Base-by-base conservation (phyloP, 2,113 vertebrate species). In the Parus major region DNA sequence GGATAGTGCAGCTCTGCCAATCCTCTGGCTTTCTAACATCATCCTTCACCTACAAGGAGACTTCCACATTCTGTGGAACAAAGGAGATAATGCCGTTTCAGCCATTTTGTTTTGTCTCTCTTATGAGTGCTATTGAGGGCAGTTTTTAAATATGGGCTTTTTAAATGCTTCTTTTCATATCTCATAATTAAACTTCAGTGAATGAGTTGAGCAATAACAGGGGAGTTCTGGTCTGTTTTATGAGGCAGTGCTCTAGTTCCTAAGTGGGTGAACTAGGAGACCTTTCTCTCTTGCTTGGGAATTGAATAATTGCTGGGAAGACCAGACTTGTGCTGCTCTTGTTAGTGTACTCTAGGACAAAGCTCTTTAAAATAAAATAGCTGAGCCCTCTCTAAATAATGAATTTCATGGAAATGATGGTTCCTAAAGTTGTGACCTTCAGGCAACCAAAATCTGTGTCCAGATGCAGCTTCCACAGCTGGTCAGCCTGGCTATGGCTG, bases 291-390 rank as follows among this genome's bases (percentile, higher is more conserved):
- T 89, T 93, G n/a, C 22, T 44, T 39, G 41, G 47, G 64, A 92
- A 82, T 57, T 90, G 18, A 59, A 64, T 75, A 71, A 75, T 63
- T 24, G 8, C 35, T 75, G 41, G 72, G 63, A 88, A 86, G 95
- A 93, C 3, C 18, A 78, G 31, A 44, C 47, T 63, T 8, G 1
- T 84, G 25, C 8, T 90, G 11, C 41, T 88, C n/a, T 66, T 77
- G 39, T 81, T 82, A 71, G 57, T 52, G 16, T 64, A 68, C 56
- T 64, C 16, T 71, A 86, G 39, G 39, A 39, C 39, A 39, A 39
- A 90, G 27, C n/a, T 71, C 79, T 95, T 88, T 15, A 82, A 72
- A 89, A 90, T 78, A 86, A 94, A 93, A 88, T 91, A 68, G 13
- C 22, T 90, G 42, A 69, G 42, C 12, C 36, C 11, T 78, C 28